Base-by-base conservation (phyloP, 2,888 invertebrate genomes). In the Ctena decussata region DNA sequence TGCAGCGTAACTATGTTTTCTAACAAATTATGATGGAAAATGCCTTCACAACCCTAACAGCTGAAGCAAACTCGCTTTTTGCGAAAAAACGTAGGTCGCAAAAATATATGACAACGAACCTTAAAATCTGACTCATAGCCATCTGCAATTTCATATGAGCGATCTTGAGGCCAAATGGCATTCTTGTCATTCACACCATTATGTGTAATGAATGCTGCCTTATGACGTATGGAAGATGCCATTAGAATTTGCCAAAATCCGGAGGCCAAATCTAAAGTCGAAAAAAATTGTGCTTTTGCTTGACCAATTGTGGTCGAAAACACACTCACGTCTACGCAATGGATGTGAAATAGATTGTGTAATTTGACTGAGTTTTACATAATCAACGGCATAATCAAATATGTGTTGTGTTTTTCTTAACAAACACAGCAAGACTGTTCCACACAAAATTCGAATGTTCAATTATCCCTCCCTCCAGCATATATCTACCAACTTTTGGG, bases 91-190 rank as follows among this genome's bases (percentile, higher is more conserved):
- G n/a, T n/a, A n/a, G n/a, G n/a, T n/a, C n/a, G n/a, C n/a, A n/a
- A n/a, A n/a, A n/a, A n/a, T n/a, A n/a, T n/a, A n/a, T n/a, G n/a
- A n/a, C n/a, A n/a, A n/a, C n/a, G n/a, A n/a, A n/a, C n/a, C n/a
- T n/a, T n/a, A n/a, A n/a, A n/a, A n/a, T n/a, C n/a, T n/a, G n/a
- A n/a, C n/a, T n/a, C n/a, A n/a, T n/a, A n/a, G 0, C 84, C 1
- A 73, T 65, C 49, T 85, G 82, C 71, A 89, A 90, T 18, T 73
- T 37, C 65, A 78, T 81, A 5, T 83, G 82, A 2, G 83, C 80
- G n/a, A 75, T 86, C 41, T 73, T 81, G 0, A 90, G 80, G 6
- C 90, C 87, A 77, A 89, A 89, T 2, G 87, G 84, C 71, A 89
- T 71, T n/a, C 80, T 21, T 8, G 81, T 87, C 71, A 53, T 89